Percentiles rank a stretch among this genome's conserved stretches.
phyloP scores from a whole-genome alignment of 2,797 vertebrate genomes.

The Neosalanx taihuensis region DNA sequence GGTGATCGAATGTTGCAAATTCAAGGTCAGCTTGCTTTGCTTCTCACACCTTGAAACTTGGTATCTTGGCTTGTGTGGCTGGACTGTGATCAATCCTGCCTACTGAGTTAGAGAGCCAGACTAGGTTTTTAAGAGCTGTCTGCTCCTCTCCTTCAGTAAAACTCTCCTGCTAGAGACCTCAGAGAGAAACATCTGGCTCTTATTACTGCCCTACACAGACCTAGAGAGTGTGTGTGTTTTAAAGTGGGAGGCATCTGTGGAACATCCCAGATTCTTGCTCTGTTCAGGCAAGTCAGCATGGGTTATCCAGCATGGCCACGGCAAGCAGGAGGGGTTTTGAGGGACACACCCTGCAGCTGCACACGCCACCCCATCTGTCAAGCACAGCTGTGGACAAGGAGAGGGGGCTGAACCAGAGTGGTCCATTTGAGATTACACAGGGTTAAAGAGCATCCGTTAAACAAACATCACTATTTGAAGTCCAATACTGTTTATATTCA shows the following conservation, averaged over 20 bases:
- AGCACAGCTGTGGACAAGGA: not conserved
- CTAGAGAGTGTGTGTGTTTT: not conserved
- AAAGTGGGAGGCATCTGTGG: constrained; percentile 14
- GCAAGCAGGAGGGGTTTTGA: constrained; percentile 6
- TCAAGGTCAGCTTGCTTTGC: no score
- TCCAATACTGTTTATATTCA: no score
- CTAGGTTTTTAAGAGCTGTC: not conserved
- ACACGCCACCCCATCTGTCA: not conserved
- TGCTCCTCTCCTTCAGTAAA: not conserved
- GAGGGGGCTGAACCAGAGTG: not conserved
- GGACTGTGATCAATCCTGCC: no score
- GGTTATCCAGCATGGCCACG: constrained; percentile 14
- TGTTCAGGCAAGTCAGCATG: constrained; percentile 31
- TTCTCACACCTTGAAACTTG: no score
- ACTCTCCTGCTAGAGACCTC: constrained; percentile 15
- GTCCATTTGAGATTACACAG: not conserved
- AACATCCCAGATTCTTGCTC: constrained; percentile 46
- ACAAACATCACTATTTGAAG: no score
- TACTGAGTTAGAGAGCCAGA: not conserved
- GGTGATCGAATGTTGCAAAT: no score
- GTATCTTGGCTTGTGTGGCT: no score
- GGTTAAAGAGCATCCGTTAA: not conserved
- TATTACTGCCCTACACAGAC: constrained; percentile 13
- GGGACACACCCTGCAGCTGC: constrained; percentile 5
- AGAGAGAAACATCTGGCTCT: constrained; percentile 49